Conservation (phyloP, 1,140 invertebrate genomes). For the Sminthurides bifidus region DNA sequence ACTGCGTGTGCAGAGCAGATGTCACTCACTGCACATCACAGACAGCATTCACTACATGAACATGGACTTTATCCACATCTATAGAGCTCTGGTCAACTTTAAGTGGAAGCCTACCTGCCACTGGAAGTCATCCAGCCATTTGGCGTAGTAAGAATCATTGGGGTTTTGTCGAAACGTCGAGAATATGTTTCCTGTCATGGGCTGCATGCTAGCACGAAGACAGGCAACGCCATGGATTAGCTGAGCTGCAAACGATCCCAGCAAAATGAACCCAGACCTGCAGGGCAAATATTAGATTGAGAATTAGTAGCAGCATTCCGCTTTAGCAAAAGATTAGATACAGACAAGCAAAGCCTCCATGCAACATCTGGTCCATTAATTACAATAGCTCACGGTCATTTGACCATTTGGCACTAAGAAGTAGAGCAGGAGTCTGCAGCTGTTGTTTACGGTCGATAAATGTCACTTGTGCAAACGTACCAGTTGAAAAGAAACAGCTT, state of each 20-base stretch:
- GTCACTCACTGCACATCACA: too few relatives aligned
- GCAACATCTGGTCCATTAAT: not conserved
- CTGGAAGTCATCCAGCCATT: conserved; percentile 16
- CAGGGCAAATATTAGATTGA: not conserved
- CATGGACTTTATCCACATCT: too few relatives aligned
- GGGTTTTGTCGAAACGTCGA: conserved; percentile 1
- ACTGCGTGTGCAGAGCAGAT: too few relatives aligned
- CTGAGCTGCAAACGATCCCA: conserved; percentile 1
- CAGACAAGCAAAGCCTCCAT: not conserved
- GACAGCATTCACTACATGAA: too few relatives aligned
- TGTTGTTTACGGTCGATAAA: not conserved
- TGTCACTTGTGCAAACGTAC: not conserved
- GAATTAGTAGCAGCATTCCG: not conserved
- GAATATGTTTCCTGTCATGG: conserved; percentile 6
- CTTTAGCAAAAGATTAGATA: not conserved
- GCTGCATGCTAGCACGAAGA: not conserved
- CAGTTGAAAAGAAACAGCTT: not conserved
- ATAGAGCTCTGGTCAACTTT: too few relatives aligned
- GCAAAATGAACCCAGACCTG: conserved; percentile 4
- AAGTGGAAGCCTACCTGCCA: conserved; percentile 20
- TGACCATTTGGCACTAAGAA: too few relatives aligned
- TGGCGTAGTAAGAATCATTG: not conserved
- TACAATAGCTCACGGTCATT: not conserved
- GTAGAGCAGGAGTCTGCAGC: not conserved
- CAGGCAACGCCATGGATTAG: conserved; percentile 9